Percentiles rank a stretch among this genome's conserved stretches.
Evolutionary conservation across 1,140 invertebrate species (phyloP).

Genomic region (Spodoptera frugiperda): DNA sequence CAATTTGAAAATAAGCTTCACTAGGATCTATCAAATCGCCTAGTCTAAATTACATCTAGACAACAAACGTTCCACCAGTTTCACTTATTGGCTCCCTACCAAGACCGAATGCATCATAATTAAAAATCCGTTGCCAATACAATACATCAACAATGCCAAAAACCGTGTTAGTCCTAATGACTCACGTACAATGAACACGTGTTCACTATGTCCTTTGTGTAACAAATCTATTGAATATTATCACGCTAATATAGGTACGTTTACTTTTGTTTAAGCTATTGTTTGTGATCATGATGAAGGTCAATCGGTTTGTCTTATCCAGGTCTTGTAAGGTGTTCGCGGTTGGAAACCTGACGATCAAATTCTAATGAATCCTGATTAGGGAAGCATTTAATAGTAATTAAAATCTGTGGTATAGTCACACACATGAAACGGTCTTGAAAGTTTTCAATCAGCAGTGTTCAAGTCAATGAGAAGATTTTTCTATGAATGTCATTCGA

Average conservation of each 20-base stretch:
- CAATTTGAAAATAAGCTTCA: background rate
- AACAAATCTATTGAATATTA: slow-evolving; percentile 72
- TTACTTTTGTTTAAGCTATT: slow-evolving; percentile 58
- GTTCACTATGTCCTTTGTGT: slow-evolving; percentile 75
- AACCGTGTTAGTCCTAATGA: slow-evolving; percentile 76
- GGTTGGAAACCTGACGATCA: background rate
- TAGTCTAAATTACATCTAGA: too few relatives aligned
- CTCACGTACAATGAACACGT: slow-evolving; percentile 84
- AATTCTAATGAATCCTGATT: background rate
- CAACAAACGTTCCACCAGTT: slow-evolving; percentile 57
- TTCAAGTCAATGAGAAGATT: background rate
- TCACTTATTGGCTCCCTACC: slow-evolving; percentile 70
- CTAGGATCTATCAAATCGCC: too few relatives aligned
- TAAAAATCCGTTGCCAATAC: slow-evolving; percentile 71
- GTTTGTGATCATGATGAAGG: slow-evolving; percentile 49
- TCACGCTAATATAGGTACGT: slow-evolving; percentile 44
- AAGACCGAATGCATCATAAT: slow-evolving; percentile 68
- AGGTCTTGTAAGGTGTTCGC: background rate
- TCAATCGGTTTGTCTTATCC: slow-evolving; percentile 13
- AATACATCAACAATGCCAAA: slow-evolving; percentile 84
- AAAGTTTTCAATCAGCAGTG: too few relatives aligned
- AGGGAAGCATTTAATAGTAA: background rate
- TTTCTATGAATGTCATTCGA: too few relatives aligned
- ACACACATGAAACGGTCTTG: too few relatives aligned
- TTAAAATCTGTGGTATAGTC: too few relatives aligned